A percentile compares a stretch with the other conserved stretches of the same genome.
These are phyloP conservation scores for Andrena hattorfiana DNA, from an alignment of 2,888 invertebrate species.

Conservation along the genomic window DNA sequence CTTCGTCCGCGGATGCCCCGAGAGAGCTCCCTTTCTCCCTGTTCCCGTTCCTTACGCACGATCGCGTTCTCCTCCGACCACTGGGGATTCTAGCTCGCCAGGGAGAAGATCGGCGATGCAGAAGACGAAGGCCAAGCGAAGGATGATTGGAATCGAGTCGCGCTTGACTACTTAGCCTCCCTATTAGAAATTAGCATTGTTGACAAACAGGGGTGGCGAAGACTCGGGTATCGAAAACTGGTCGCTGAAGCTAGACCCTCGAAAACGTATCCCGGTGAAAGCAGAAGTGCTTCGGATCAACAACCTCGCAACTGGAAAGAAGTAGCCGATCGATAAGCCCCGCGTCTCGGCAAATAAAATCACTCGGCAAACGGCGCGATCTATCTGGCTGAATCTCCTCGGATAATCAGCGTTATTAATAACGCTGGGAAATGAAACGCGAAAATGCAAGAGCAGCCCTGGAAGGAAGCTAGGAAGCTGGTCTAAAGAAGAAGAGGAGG, in stretches of 20 bases:
- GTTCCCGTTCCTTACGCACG: conserved; percentile 23
- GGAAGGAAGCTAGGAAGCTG: background rate
- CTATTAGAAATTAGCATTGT: background rate
- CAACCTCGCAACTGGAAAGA: too few species aligned
- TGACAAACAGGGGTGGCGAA: background rate
- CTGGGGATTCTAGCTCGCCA: background rate
- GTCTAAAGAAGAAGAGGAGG: background rate
- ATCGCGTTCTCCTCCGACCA: background rate
- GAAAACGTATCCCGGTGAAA: too few species aligned
- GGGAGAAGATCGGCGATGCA: background rate
- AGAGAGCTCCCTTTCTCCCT: conserved; percentile 10
- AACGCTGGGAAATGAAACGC: too few species aligned
- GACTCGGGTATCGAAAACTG: background rate
- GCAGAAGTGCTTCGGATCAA: too few species aligned
- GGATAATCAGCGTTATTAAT: too few species aligned
- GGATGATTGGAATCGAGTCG: conserved; percentile 6
- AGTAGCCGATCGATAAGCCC: too few species aligned
- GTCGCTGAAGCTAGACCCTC: too few species aligned
- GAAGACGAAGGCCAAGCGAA: background rate
- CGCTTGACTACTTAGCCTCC: background rate
- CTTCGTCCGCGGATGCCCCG: conserved; percentile 17
- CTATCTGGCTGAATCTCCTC: too few species aligned
- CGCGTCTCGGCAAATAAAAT: too few species aligned
- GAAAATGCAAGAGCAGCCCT: too few species aligned
- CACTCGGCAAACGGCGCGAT: too few species aligned